Base-by-base conservation (phyloP, 2,888 invertebrate genomes). In the Tetragonisca angustula region DNA sequence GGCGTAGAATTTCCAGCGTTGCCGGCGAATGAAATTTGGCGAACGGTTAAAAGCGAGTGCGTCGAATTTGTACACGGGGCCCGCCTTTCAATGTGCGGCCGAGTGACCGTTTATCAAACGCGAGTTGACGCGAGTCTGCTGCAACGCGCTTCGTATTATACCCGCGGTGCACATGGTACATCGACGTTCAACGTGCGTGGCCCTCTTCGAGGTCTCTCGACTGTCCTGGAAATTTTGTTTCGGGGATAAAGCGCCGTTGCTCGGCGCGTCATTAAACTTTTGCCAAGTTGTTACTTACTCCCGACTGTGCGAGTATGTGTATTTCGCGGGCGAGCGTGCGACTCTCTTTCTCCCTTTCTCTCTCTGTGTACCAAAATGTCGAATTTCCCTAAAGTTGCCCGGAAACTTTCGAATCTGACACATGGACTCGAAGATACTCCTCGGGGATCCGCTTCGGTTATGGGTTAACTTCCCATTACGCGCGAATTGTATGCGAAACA, bases 191-290 rank as follows among this genome's bases (percentile, higher is more conserved):
- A 68, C 59, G 32, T 17, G 62, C 65, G 17, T 67, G 11, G 21
- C 49, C 70, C 67, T 27, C 27, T 70, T 78, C 78, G 68, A 75
- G 59, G 52, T 17, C 43, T 11, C 43, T 43, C 19, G 11, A 6
- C 43, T 36, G 21, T 19, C n/a, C n/a, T 15, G 11, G 49, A 74
- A 84, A 84, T 83, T 72, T 75, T 69, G 78, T 72, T 76, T 79
- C 52, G 59, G 9, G 24, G 24, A 67, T 52, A 49, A 72, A 67
- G n/a, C 71, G 70, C 74, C 73, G 0, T 54, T 67, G 67, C 59
- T 76, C 80, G 86, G 81, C 79, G 71, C 74, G 83, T 86, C 82
- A 87, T 87, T 87, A 83, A 88, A 85, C 82, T 87, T 88, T 74
- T 43, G 27, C 36, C 49, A 76, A 86, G 84, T 81, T 81, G 78